Evolutionary conservation across 2,113 vertebrate genomes (phyloP), one percentile per base, ranked within the genome.

Genomic region (Saiga tatarica): DNA sequence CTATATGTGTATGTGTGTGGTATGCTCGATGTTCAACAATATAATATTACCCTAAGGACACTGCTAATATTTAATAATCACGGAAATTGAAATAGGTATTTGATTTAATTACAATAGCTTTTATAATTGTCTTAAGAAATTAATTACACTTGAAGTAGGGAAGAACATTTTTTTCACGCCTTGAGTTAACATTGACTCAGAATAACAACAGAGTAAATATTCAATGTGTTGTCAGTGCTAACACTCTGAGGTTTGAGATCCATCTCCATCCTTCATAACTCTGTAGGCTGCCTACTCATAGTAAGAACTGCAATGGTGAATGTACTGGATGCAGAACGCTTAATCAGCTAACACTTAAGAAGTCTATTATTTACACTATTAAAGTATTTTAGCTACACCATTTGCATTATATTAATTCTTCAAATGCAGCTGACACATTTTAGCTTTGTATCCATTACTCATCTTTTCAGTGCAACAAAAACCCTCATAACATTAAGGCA

Each of bases 71-170:
- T 97, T 97, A 97, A 97, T 53, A 89, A n/a, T 95, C 92, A 89
- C 2, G 39, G 28, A 59, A 97, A 47, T 87, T 97, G 97, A 97
- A 97, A 74, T 95, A 97, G 86, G 83, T 97, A 88, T 71, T 89
- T 94, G 85, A 89, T 88, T 97, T 97, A 98, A 98, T 98, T 97
- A 98, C 47, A 95, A 74, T 90, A 82, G 76, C 86, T 89, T 93
- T 97, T 76, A 97, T 97, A 98, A 97, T 98, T 97, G 91, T 96
- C 94, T 97, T 92, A 85, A 95, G 36, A 96, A 96, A 92, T 95
- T 98, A 98, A 97, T 97, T 87, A 97, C 97, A 96, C 57, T 91
- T 95, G 88, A 96, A 92, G 87, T 89, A 59, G 47, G 60, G 87
- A 71, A 91, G 90, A 95, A 79, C 33, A n/a, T 52, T 39, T 85